phyloP scores from a whole-genome alignment of 2,888 invertebrate genomes.

The Xiphydria camelus region DNA sequence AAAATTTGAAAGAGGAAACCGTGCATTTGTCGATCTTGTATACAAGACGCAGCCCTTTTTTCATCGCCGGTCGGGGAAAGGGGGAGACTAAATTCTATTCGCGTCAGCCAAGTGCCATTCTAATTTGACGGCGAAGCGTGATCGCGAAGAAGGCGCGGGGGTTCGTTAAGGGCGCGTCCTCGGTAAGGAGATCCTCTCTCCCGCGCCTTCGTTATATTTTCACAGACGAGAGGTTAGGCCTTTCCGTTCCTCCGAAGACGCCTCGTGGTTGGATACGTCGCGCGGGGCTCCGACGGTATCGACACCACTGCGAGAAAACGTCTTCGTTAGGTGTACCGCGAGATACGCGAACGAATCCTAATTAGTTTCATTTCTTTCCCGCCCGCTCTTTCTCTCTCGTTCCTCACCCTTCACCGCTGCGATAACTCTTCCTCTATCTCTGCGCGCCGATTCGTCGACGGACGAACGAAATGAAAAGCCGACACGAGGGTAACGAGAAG shows the following conservation, averaged over 20 bases:
- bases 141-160: too few species aligned
- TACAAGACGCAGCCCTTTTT: too few species aligned
- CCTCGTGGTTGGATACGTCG: background rate
- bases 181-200: too few species aligned
- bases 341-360: slow-evolving; percentile 35
- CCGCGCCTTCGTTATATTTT: slow-evolving; percentile 34
- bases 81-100: too few species aligned
- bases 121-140: too few species aligned
- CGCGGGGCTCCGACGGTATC: slow-evolving; percentile 18
- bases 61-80: too few species aligned
- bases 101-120: too few species aligned
- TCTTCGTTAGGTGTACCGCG: slow-evolving; percentile 37
- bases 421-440: background rate
- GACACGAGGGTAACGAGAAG: background rate
- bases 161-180: too few species aligned
- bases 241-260: background rate
- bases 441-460: too few species aligned
- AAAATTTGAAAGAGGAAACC: too few species aligned
- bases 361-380: slow-evolving; percentile 47
- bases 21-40: too few species aligned
- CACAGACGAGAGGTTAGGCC: slow-evolving; percentile 5
- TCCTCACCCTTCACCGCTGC: slow-evolving; percentile 7
- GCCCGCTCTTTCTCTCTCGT: slow-evolving; percentile 17
- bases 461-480: background rate
- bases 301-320: slow-evolving; percentile 12